Base-by-base conservation (phyloP, 1,140 invertebrate species). In the Platyura marginata region DNA sequence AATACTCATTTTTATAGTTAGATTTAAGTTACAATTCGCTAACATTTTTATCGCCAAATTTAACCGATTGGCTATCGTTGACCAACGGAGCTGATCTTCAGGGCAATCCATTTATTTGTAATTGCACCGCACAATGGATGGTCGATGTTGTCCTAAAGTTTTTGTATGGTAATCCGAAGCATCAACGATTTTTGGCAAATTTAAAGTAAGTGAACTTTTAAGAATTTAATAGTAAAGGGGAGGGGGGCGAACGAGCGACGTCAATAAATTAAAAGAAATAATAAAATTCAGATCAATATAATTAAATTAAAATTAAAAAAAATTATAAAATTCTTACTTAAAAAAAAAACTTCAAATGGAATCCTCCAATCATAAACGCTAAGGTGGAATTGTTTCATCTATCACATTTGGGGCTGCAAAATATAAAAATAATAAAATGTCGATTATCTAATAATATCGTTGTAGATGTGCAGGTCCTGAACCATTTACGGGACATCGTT, bases 11-110 rank as follows among this genome's bases (percentile, higher is more conserved):
- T n/a, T 41, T 21, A 15, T 16, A 32, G 1, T 37, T 43, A 3
- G 42, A 43, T 23, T 36, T 43, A 16, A 43, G 42, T 19, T 43
- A 43, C 9, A 43, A 43, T 37, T 13, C 35, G 13, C 11, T 43
- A 8, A 22, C 11, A 23, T n/a, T 22, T 3, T 16, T 43, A 16
- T 20, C 32, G 8, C 20, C 35, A 18, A 22, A 36, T 9, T 37
- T 34, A n/a, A 43, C 33, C 6, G 16, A 43, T 16, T 43, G 42
- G 42, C 11, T 16, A 3, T 16, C 11, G 16, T 22, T 43, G 16
- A 29, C 19, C 10, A 8, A 43, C 23, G 42, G 42, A 9, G 6
- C 23, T 18, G 20, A 43, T 36, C 15, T 43, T 1, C 42, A 43
- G 23, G 42, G 42, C 4, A 43, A 43, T 37, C 42, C 42, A 37